Conservation (phyloP, 2,888 invertebrate genomes). For the Disparrhopalites patrizii region DNA sequence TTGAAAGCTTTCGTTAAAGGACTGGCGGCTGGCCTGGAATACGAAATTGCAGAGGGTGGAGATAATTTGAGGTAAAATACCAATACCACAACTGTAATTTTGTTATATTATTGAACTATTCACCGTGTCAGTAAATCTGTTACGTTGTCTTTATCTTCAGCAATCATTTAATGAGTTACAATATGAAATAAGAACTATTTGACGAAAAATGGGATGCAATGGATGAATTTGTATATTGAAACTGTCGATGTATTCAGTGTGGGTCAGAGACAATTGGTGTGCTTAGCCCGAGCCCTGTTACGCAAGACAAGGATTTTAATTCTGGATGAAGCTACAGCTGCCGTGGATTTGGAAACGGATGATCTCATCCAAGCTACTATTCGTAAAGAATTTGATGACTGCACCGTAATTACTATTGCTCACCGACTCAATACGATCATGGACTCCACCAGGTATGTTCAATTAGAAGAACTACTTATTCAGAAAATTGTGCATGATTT, state of each 20-base stretch:
- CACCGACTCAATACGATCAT: constrained; percentile 89
- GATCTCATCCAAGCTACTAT: constrained; percentile 77
- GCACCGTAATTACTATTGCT: constrained; percentile 87
- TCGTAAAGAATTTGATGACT: constrained; percentile 75
- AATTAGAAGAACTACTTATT: background rate
- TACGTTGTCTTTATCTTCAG: no score
- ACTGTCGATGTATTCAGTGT: constrained; percentile 28
- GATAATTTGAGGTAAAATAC: constrained; percentile 50
- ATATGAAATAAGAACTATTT: background rate
- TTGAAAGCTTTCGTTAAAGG: constrained; percentile 52
- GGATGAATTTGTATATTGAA: background rate
- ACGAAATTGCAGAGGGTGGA: constrained; percentile 52
- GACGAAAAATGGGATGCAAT: no score
- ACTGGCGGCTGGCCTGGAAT: constrained; percentile 49
- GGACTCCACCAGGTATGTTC: constrained; percentile 67
- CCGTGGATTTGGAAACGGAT: constrained; percentile 86
- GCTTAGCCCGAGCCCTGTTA: constrained; percentile 35
- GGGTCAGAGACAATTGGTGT: constrained; percentile 44
- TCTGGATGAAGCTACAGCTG: constrained; percentile 66
- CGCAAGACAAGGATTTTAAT: constrained; percentile 39
- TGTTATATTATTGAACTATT: no score
- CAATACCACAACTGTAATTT: no score
- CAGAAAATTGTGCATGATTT: background rate
- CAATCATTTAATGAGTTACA: background rate
- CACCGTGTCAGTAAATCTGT: no score